phyloP scores from a whole-genome alignment of 2,888 invertebrate species.

The Drosophila buzzatii region DNA sequence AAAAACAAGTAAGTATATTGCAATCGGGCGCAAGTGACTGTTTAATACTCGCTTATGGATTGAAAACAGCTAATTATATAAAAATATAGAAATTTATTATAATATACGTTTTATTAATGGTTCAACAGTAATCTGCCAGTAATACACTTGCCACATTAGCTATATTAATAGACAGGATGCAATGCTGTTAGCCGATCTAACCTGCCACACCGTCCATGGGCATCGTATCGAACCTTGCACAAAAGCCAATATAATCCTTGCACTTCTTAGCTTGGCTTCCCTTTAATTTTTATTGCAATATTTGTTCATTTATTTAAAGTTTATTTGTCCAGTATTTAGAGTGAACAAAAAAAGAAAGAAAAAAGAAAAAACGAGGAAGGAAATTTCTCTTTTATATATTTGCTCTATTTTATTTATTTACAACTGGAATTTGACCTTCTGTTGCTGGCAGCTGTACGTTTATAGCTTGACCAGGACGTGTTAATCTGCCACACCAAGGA shows the following conservation, averaged over 20 bases:
- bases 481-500: constrained; percentile 75
- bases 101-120: too few relatives aligned
- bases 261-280: constrained; percentile 18
- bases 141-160: too few relatives aligned
- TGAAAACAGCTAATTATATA: neutral
- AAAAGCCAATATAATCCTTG: too few relatives aligned
- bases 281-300: constrained; percentile 16
- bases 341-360: neutral
- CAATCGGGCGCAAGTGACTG: neutral
- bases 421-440: constrained; percentile 63
- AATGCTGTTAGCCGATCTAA: too few relatives aligned
- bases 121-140: too few relatives aligned
- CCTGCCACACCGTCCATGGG: too few relatives aligned
- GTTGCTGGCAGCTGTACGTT: constrained; percentile 31
- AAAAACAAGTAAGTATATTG: neutral
- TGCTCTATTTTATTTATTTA: constrained; percentile 30
- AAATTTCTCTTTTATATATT: constrained; percentile 12
- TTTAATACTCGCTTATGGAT: neutral
- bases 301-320: neutral
- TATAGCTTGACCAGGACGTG: constrained; percentile 65
- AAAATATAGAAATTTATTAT: too few relatives aligned
- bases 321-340: constrained; percentile 9
- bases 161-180: too few relatives aligned
- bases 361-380: neutral
- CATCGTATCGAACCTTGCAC: too few relatives aligned